These are phyloP conservation scores for Pomatorhinus ruficollis DNA, from an alignment of 2,113 vertebrate species.

Conservation along the genomic window DNA sequence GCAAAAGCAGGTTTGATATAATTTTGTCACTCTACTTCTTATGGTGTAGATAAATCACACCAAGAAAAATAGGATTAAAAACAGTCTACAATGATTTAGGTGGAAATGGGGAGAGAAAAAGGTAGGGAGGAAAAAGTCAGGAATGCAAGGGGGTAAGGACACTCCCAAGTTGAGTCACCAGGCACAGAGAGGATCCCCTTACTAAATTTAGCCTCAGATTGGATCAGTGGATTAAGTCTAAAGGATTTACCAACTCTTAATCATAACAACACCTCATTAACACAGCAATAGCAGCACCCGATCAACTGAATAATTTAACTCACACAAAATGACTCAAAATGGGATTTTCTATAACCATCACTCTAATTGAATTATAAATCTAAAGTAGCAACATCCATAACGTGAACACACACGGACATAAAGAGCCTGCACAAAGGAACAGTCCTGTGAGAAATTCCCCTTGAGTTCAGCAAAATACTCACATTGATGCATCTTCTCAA, in stretches of 20 bases:
- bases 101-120: not conserved
- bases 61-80: not conserved
- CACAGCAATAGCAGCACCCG: not conserved
- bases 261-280: not conserved
- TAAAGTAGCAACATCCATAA: not conserved
- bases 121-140: not conserved
- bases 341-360: not conserved
- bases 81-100: not conserved
- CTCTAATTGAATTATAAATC: not conserved
- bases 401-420: accelerated
- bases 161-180: not conserved
- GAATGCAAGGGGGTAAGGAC: not conserved
- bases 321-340: not conserved
- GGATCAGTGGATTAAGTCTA: not conserved
- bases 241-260: not conserved
- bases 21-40: not conserved
- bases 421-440: not conserved
- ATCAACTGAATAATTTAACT: not conserved
- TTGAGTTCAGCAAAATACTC: not conserved
- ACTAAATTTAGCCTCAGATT: not conserved
- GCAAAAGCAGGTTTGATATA: not conserved
- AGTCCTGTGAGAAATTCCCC: not conserved
- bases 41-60: not conserved
- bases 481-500: not conserved
- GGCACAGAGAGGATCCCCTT: not conserved